A percentile compares a stretch with the other conserved stretches of the same genome.
These are phyloP conservation scores for Malurus melanocephalus DNA, from an alignment of 2,113 vertebrate species.

Conservation along the genomic window DNA sequence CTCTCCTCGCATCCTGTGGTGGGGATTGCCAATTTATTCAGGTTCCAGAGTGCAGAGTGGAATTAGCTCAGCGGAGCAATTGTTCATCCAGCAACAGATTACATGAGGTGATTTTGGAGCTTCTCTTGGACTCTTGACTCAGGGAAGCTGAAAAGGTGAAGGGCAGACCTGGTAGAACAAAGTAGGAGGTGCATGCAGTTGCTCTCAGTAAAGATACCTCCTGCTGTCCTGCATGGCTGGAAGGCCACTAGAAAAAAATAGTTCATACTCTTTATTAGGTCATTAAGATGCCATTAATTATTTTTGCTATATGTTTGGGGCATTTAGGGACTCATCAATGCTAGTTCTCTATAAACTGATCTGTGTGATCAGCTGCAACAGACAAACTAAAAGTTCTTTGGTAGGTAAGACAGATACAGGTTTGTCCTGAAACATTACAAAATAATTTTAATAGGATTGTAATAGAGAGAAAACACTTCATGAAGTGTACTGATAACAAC, in stretches of 20 bases:
- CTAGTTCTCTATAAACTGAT: not conserved
- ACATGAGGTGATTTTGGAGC: not conserved
- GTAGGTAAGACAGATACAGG: not conserved
- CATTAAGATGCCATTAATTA: not conserved
- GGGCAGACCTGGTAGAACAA: not conserved
- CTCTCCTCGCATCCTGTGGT: not conserved
- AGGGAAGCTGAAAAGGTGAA: not conserved
- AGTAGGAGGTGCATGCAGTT: not conserved
- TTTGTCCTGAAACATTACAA: not conserved
- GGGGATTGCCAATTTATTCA: not conserved
- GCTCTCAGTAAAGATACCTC: not conserved
- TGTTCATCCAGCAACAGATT: not conserved
- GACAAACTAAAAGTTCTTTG: not conserved
- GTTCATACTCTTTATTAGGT: not conserved
- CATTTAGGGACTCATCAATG: not conserved
- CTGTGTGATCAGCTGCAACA: not conserved
- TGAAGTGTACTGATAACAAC: not conserved
- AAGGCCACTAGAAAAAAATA: not conserved
- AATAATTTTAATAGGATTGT: not conserved
- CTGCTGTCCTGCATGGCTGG: not conserved
- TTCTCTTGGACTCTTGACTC: not conserved
- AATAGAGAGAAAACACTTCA: not conserved
- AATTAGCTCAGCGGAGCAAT: constrained; percentile 11
- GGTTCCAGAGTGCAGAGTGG: constrained; percentile 29
- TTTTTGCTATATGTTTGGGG: not conserved